These are phyloP conservation scores for Ophiodon elongatus DNA, from an alignment of 2,113 vertebrate genomes.

Conservation along the genomic window DNA sequence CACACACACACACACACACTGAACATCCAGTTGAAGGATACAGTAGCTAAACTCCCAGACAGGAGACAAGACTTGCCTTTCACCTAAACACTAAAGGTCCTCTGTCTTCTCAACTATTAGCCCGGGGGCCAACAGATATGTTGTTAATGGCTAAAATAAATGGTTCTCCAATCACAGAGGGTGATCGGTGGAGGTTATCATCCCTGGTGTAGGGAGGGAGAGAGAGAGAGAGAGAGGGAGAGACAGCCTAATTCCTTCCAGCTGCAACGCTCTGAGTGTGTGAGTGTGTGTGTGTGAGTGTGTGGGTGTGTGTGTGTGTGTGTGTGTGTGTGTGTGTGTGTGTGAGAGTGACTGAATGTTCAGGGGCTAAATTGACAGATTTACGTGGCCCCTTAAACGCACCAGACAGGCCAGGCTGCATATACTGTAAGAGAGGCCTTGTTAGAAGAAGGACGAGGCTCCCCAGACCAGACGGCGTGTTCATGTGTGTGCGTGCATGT, in stretches of 20 bases:
- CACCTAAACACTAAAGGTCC: constrained; percentile 67
- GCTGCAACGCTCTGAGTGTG: constrained; percentile 67
- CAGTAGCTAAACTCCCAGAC: constrained; percentile 61
- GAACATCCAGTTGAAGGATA: constrained; percentile 28
- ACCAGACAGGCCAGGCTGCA: constrained; percentile 78
- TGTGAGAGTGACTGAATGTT: constrained; percentile 56
- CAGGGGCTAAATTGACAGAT: constrained; percentile 83
- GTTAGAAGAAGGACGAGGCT: constrained; percentile 74
- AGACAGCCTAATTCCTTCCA: constrained; percentile 86
- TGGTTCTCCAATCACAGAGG: constrained; percentile 68
- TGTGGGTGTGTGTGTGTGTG: constrained; percentile 10
- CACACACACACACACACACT: background rate
- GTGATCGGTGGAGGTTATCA: constrained; percentile 78
- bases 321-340: constrained; percentile 41
- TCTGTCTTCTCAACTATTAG: constrained; percentile 68
- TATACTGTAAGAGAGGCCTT: constrained; percentile 80
- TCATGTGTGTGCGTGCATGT: background rate
- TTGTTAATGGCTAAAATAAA: constrained; percentile 79
- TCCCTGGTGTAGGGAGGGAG: constrained; percentile 52
- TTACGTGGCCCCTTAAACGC: constrained; percentile 84
- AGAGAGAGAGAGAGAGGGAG: constrained; percentile 51
- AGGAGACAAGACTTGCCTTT: constrained; percentile 61
- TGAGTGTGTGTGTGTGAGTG: constrained; percentile 2
- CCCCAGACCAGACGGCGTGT: constrained; percentile 50
- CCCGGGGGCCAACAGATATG: constrained; percentile 67